Evolutionary conservation across 1,140 invertebrate species (phyloP).

Genomic region (Zaprionus ghesquierei): DNA sequence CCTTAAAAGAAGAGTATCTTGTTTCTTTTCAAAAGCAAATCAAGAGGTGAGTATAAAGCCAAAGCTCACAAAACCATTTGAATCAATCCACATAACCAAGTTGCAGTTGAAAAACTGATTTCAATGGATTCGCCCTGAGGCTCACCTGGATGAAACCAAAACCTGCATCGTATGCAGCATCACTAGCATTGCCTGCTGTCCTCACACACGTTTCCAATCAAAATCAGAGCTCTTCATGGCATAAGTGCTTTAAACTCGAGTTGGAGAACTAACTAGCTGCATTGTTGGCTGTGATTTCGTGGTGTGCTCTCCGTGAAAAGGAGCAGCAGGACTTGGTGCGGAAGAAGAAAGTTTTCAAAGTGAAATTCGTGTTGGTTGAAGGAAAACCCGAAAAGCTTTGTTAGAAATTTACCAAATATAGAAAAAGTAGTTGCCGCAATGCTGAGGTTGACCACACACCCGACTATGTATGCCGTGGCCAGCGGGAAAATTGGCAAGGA

Average conservation of each 20-base stretch:
- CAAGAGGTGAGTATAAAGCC: neutral
- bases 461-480: neutral
- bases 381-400: neutral
- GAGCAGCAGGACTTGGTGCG: neutral
- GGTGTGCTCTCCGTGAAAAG: neutral
- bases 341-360: neutral
- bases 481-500: neutral
- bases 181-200: conserved; percentile 15
- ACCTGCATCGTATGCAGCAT: conserved; percentile 17
- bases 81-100: neutral
- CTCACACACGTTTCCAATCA: conserved; percentile 25
- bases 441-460: neutral
- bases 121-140: too few relatives aligned
- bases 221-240: conserved; percentile 15
- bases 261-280: conserved; percentile 55
- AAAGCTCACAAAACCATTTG: neutral
- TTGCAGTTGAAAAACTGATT: neutral
- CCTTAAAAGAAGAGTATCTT: too few relatives aligned
- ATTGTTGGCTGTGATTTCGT: conserved; percentile 44
- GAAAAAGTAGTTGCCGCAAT: neutral
- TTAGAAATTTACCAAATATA: neutral
- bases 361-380: neutral
- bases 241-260: conserved; percentile 19
- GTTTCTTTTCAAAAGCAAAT: neutral
- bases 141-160: too few relatives aligned